Evolutionary conservation across 2,888 invertebrate genomes (phyloP).

Genomic region (Andrena praecox): DNA sequence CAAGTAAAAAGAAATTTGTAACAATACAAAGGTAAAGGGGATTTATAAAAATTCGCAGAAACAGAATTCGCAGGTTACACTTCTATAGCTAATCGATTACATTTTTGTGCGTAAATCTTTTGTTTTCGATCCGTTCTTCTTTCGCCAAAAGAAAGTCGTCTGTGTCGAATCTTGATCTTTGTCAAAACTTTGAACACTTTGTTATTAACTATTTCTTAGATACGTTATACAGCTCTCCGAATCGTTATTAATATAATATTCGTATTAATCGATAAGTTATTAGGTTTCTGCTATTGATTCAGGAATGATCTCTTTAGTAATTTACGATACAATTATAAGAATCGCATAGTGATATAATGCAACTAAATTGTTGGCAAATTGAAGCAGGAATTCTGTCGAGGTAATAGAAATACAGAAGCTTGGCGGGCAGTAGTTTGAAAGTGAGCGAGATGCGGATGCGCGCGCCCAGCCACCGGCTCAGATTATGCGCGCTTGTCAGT

Average conservation of each 20-base stretch:
- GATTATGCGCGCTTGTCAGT: too few relatives aligned
- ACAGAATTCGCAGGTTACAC: constrained; percentile 51
- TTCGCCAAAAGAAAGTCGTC: constrained; percentile 42
- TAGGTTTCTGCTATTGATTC: too few relatives aligned
- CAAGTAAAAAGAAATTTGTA: constrained; percentile 44
- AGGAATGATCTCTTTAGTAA: background rate
- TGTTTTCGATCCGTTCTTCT: constrained; percentile 46
- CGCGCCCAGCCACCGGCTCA: too few relatives aligned
- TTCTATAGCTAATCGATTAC: constrained; percentile 49
- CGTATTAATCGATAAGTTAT: too few relatives aligned
- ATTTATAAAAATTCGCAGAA: constrained; percentile 50
- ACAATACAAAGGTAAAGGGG: constrained; percentile 47
- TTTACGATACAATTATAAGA: background rate
- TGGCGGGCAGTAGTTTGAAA: too few relatives aligned
- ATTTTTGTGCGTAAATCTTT: constrained; percentile 42
- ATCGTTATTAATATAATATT: too few relatives aligned
- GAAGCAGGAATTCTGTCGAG: too few relatives aligned
- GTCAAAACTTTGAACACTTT: background rate
- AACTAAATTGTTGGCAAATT: background rate
- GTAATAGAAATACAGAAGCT: too few relatives aligned
- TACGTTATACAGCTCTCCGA: too few relatives aligned
- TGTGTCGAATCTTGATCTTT: background rate
- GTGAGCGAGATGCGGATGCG: too few relatives aligned
- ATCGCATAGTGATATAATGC: background rate
- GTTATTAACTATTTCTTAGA: too few relatives aligned